Evolutionary conservation across 2,888 invertebrate species (phyloP).

Genomic region (Rotaria macrura): DNA sequence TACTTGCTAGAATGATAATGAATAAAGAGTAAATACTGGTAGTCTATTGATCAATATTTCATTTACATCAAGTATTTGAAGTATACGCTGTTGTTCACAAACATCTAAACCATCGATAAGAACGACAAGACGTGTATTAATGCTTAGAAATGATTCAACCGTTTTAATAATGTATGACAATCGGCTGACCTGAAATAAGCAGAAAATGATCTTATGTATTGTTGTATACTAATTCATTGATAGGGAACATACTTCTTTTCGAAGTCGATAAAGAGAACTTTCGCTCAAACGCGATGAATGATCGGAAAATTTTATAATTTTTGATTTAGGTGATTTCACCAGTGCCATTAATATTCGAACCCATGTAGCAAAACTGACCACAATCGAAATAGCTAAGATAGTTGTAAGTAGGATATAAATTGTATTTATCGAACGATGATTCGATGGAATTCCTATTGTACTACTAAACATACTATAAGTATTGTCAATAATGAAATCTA

Average conservation of each 20-base stretch:
- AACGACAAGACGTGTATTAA: constrained; percentile 84
- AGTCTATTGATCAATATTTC: not conserved
- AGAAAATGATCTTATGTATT: not conserved
- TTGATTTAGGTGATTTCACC: not conserved
- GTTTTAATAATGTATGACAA: constrained; percentile 75
- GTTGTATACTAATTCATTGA: too few species aligned
- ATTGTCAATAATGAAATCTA: constrained; percentile 21
- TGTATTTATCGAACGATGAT: not conserved
- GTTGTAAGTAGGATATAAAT: not conserved
- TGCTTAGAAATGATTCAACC: constrained; percentile 79
- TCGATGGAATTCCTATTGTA: not conserved
- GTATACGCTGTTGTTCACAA: constrained; percentile 88
- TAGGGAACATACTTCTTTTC: not conserved
- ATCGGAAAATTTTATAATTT: not conserved
- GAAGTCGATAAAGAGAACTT: not conserved
- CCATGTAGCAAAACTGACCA: not conserved
- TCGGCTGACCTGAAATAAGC: not conserved
- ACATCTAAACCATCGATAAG: constrained; percentile 93
- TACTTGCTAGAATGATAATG: constrained; percentile 50
- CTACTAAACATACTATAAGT: constrained; percentile 59
- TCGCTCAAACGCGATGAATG: not conserved
- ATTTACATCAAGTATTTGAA: constrained; percentile 52
- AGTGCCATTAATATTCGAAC: not conserved
- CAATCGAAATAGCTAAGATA: not conserved
- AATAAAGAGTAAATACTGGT: too few species aligned